A percentile compares a stretch with the other conserved stretches of the same genome.
Conservation (phyloP, 2,113 vertebrate species). For the Dromiciops gliroides region DNA sequence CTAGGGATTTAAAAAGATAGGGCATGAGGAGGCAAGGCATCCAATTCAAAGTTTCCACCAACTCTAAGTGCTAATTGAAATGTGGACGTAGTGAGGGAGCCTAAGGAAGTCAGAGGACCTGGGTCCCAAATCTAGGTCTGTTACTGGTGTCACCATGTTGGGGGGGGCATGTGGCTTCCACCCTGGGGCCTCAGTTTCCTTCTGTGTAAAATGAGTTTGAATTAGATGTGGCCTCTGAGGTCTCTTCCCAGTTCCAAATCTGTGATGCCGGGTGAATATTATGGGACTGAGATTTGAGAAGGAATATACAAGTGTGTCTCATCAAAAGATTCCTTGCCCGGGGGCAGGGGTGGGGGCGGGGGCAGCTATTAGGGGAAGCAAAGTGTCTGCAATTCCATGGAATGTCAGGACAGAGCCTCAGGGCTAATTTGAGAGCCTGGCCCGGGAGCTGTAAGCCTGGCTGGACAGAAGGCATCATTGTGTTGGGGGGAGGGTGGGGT, state of each 20-base stretch:
- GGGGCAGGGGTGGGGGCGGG: background rate
- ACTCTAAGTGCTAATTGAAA: background rate
- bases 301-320: background rate
- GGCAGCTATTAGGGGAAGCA: background rate
- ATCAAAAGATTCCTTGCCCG: background rate
- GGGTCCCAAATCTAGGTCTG: background rate
- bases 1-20: background rate
- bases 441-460: background rate
- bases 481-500: background rate
- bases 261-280: background rate
- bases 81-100: background rate
- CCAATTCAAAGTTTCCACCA: background rate
- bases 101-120: background rate
- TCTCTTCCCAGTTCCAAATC: background rate
- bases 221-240: background rate
- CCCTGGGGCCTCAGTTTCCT: background rate
- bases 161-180: background rate
- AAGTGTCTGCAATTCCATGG: background rate
- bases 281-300: background rate
- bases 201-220: background rate
- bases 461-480: background rate
- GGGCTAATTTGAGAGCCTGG: background rate
- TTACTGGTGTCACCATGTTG: background rate
- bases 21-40: background rate
- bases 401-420: background rate